Conservation (phyloP, 1,140 invertebrate species). For the Wasmannia auropunctata region DNA sequence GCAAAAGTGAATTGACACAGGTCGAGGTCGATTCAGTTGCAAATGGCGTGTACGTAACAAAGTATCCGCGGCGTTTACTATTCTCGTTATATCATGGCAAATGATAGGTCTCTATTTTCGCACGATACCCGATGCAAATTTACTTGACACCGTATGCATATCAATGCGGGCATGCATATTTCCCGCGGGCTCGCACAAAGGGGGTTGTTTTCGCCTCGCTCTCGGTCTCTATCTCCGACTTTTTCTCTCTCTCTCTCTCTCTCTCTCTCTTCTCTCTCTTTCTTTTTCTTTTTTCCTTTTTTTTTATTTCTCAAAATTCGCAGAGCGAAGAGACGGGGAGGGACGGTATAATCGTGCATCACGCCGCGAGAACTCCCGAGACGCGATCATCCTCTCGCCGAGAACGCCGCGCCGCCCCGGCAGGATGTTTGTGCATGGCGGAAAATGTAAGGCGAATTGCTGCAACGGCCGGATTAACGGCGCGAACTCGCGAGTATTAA, state of each 20-base stretch:
- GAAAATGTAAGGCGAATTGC: conserved; percentile 31
- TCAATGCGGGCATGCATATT: conserved; percentile 65
- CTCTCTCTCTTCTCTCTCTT: neutral
- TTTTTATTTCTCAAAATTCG: conserved; percentile 7
- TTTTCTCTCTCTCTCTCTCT: neutral
- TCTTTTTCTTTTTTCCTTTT: neutral
- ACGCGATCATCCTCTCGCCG: neutral
- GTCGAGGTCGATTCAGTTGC: conserved; percentile 45
- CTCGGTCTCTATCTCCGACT: neutral
- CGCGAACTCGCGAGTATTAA: conserved; percentile 21
- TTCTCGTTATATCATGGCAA: conserved; percentile 59
- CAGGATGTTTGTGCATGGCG: conserved; percentile 7
- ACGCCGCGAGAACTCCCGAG: conserved; percentile 5
- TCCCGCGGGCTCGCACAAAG: conserved; percentile 53
- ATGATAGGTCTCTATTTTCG: conserved; percentile 64
- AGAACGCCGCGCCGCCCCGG: neutral
- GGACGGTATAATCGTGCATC: conserved; percentile 35
- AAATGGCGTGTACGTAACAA: conserved; percentile 57
- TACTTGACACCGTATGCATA: conserved; percentile 61
- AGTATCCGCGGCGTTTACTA: conserved; percentile 58
- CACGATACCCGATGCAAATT: conserved; percentile 69
- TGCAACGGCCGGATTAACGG: conserved; percentile 13
- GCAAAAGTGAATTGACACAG: conserved; percentile 28
- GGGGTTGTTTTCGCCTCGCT: conserved; percentile 39
- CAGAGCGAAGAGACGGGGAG: conserved; percentile 4